Conservation (phyloP, 2,113 vertebrate genomes). For the Cheilinus undulatus region DNA sequence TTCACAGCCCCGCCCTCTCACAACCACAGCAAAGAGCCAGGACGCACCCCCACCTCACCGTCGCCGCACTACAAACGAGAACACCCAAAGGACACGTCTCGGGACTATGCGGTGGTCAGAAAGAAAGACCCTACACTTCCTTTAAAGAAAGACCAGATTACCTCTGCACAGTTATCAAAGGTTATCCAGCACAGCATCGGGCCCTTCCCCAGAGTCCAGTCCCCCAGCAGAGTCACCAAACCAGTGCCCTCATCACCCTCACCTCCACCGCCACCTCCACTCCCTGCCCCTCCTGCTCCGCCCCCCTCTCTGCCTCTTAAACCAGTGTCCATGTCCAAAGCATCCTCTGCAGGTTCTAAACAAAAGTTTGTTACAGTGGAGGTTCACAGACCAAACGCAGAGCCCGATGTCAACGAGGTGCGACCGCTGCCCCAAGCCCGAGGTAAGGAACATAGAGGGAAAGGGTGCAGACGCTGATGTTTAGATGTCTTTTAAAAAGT, state of each 20-base stretch:
- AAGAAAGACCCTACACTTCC: slow-evolving; percentile 75
- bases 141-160: slow-evolving; percentile 75
- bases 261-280: slow-evolving; percentile 65
- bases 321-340: slow-evolving; percentile 67
- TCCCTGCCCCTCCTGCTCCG: slow-evolving; percentile 57
- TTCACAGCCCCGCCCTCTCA: slow-evolving; percentile 84
- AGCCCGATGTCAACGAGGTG: slow-evolving; percentile 96
- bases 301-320: slow-evolving; percentile 54
- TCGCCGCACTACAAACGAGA: slow-evolving; percentile 62
- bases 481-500: no score
- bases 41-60: slow-evolving; percentile 33
- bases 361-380: slow-evolving; percentile 96
- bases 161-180: slow-evolving; percentile 84
- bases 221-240: slow-evolving; percentile 83
- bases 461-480: no score
- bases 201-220: slow-evolving; percentile 95
- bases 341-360: slow-evolving; percentile 72
- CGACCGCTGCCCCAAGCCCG: slow-evolving; percentile 91
- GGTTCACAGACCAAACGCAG: slow-evolving; percentile 93
- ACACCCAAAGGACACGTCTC: slow-evolving; percentile 53
- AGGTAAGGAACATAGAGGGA: slow-evolving; percentile 80
- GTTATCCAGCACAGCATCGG: slow-evolving; percentile 87
- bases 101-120: slow-evolving; percentile 59
- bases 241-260: slow-evolving; percentile 45
- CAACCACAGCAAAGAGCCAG: slow-evolving; percentile 69